Base-by-base conservation (phyloP, 2,888 invertebrate species). In the Stenodema calcarata region DNA sequence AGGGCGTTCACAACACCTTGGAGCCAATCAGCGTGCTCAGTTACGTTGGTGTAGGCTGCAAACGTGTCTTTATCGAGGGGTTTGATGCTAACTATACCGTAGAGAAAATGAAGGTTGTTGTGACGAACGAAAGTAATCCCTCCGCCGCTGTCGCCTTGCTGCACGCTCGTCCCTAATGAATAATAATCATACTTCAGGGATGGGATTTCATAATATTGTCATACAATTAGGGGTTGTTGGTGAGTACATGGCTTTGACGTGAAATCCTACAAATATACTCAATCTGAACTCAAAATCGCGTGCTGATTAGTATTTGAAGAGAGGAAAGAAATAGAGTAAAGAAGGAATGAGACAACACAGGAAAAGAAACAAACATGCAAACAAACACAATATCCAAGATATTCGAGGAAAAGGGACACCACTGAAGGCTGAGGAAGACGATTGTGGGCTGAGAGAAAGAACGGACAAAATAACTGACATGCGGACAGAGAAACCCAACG, bases 81-180 rank as follows among this genome's bases (percentile, higher is more conserved):
- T 86, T 87, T 88, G n/a, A 87, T 70, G 81, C 88, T 89, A 23
- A 88, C 88, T 11, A 89, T 83, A 54, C 89, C 89, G 16, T 87
- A 87, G 62, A 89, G 85, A 82, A 87, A 89, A 81, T 87, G 87
- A 9, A 76, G 86, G 42, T 79, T 78, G 7, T 62, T 76, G 7
- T 78, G 35, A 16, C 73, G 69, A 18, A 44, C 44, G 47, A 88
- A 88, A 14, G 88, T 87, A n/a, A 88, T 78, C 0, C 89, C 89
- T 76, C 88, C 89, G 6, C 89, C 89, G 86, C 89, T 89, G 79
- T 89, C 89, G 11, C 88, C 89, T 79, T 86, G 76, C 18, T 80
- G 86, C 16, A 88, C 88, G 27, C 88, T 86, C 18, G 88, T 87
- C 35, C 89, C 89, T 89, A 18, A 78, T 16, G 47, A 47, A 47